These are phyloP conservation scores for Chlamydotis undulata DNA, from an alignment of 2,113 vertebrate genomes.

Conservation along the genomic window DNA sequence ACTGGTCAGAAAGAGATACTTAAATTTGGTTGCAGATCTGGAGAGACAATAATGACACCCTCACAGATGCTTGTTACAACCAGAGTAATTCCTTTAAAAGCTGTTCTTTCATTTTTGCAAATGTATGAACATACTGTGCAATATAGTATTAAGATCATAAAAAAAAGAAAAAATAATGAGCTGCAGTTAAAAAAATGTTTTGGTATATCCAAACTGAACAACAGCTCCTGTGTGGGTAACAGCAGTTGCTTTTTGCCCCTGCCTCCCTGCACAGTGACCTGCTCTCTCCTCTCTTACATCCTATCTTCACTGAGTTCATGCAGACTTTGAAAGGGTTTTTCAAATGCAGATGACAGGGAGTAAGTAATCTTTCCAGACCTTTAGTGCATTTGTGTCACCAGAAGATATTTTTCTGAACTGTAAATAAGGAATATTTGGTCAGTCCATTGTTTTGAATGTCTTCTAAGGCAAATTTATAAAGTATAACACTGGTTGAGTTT, in stretches of 20 bases:
- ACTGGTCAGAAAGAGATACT: background rate
- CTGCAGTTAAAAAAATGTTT: background rate
- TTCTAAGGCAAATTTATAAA: background rate
- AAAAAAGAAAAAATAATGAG: background rate
- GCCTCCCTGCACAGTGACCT: background rate
- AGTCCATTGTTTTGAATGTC: background rate
- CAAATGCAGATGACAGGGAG: background rate
- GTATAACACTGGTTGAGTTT: background rate
- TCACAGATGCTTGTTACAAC: background rate
- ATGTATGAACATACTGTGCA: background rate
- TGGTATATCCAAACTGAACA: background rate
- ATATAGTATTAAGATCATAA: background rate
- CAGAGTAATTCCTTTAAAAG: background rate
- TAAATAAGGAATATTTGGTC: background rate
- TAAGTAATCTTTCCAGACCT: background rate
- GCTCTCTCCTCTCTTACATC: background rate
- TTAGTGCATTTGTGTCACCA: background rate
- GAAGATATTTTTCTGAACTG: background rate
- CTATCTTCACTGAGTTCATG: background rate
- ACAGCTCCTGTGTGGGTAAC: background rate
- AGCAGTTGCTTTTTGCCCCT: background rate
- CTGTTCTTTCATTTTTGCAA: background rate
- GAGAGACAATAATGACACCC: background rate
- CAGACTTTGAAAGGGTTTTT: background rate
- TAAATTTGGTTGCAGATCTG: background rate